A percentile compares a stretch with the other conserved stretches of the same genome.
Conservation (phyloP, 2,888 invertebrate species). For the Lepas anatifera region DNA sequence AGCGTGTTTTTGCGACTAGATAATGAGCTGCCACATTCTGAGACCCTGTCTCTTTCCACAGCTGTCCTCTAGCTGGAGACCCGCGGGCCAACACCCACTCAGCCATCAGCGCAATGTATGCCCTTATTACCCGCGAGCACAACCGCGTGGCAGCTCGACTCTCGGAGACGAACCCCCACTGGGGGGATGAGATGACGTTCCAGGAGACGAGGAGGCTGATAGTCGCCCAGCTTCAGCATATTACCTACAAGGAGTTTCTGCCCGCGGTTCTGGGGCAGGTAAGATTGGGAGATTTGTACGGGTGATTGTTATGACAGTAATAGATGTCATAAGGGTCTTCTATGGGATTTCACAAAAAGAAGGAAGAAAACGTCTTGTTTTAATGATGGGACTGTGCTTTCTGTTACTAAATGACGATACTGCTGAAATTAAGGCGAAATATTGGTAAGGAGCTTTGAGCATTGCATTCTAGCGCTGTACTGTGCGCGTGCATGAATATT, state of each 20-base stretch:
- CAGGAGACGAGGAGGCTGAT: constrained; percentile 40
- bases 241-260: constrained; percentile 41
- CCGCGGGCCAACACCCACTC: constrained; percentile 43
- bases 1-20: no score
- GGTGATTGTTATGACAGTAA: no score
- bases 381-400: no score
- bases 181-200: constrained; percentile 65
- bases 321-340: no score
- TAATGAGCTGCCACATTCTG: no score
- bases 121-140: constrained; percentile 60
- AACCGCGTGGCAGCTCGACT: constrained; percentile 52
- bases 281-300: constrained; percentile 22
- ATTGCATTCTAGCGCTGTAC: no score
- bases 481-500: no score
- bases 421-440: no score
- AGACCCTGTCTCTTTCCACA: constrained; percentile 16
- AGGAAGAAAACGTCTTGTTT: no score
- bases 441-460: no score
- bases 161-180: constrained; percentile 51
- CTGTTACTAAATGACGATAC: no score
- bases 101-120: constrained; percentile 53
- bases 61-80: constrained; percentile 33
- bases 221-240: constrained; percentile 40
- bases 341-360: no score
- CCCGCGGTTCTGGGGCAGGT: constrained; percentile 41